Base-by-base conservation (phyloP, 1,140 invertebrate genomes). In the Ostrea edulis region DNA sequence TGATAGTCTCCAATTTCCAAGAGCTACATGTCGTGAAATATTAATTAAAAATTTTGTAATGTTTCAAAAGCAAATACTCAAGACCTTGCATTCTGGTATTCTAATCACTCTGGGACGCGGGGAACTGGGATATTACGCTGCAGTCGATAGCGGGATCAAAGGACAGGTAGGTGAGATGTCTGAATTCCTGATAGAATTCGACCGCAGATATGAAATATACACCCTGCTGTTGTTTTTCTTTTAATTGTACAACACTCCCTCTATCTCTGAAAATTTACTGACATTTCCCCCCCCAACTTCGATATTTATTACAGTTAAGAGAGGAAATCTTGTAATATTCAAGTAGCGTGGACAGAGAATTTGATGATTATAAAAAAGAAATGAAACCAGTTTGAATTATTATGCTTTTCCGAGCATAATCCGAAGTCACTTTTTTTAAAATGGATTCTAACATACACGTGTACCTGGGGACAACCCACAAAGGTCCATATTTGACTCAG, bases 31-130 rank as follows among this genome's bases (percentile, higher is more conserved):
- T 35, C 25, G 68, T 77, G 68, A 77, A 77, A 77, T 29, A 77
- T 77, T 77, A 77, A 77, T 77, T 77, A 25, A 77, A 44, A 62
- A 77, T 77, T 71, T 77, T 77, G 68, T 77, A 77, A 77, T 77
- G 29, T 77, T 25, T 22, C 68, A 29, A 77, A 77, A 8, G 68
- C 29, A 77, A 77, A 77, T 25, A 77, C 25, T 14, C 68, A 77
- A 77, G 22, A 11, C 25, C 35, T 77, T 77, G 68, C 68, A 77
- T 12, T 77, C 68, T 77, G 68, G 68, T 29, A 35, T 25, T 0
- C 7, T 77, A 25, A 77, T 77, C 68, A 77, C 29, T 77, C 5
- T 0, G 11, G 22, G 9, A 77, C 25, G 68, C 68, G 68, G 68
- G 12, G 20, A 71, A 29, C 65, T 4, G 65, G 14, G 68, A 77